These are phyloP conservation scores for Pardalotus punctatus DNA, from an alignment of 2,113 vertebrate genomes.

Conservation along the genomic window DNA sequence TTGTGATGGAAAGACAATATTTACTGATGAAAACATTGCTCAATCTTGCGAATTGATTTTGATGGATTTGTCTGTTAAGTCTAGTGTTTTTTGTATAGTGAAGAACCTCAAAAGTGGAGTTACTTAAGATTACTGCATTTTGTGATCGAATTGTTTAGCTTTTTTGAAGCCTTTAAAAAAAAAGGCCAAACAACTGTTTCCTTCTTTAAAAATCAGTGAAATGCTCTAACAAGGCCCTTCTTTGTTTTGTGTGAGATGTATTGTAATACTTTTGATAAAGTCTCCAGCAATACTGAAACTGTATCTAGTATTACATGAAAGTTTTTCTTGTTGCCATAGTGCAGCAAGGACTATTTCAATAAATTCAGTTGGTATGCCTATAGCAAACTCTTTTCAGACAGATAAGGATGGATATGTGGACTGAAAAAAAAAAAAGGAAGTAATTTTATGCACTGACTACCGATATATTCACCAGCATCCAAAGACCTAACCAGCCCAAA, in stretches of 20 bases:
- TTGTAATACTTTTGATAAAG: background rate
- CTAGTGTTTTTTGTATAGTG: background rate
- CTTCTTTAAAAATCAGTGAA: background rate
- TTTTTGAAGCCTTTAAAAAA: background rate
- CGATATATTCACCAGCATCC: background rate
- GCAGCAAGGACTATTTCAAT: background rate
- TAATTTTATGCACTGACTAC: background rate
- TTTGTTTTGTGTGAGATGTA: background rate
- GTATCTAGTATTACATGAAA: background rate
- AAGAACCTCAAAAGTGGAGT: background rate
- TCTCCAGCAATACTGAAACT: background rate
- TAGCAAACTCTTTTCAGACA: background rate
- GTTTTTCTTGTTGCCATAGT: background rate
- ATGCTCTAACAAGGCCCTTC: background rate
- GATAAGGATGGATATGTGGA: background rate
- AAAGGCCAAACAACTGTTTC: background rate
- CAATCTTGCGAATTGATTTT: background rate
- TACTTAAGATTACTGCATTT: background rate
- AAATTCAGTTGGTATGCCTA: background rate
- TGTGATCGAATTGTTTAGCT: background rate
- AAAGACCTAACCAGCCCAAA: background rate
- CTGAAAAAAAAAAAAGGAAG: background rate
- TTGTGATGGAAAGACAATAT: background rate
- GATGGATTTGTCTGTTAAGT: background rate
- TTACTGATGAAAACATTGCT: background rate